Base-by-base conservation (phyloP, 2,888 invertebrate species). In the Pristionchus mayeri region DNA sequence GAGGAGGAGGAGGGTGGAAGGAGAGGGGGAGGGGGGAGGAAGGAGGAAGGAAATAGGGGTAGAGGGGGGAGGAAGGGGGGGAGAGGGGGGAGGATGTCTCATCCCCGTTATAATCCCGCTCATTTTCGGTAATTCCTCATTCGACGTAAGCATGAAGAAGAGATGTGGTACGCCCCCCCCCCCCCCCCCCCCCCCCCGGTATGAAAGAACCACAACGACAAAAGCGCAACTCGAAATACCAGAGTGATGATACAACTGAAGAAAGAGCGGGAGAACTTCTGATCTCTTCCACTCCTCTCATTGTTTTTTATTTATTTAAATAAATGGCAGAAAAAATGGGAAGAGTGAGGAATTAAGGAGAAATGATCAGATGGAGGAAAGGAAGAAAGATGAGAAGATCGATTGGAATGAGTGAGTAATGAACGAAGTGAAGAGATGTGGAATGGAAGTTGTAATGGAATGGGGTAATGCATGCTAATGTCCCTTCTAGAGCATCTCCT, bases 71-170 rank as follows among this genome's bases (percentile, higher is more conserved):
- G n/a, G 67, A 37, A 37, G 18, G 67, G 7, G n/a, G 34, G 21
- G 34, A 67, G 67, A 67, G 67, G 37, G 37, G 67, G 37, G 67
- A 18, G n/a, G 37, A 67, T 67, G 27, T 30, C 44, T 44, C 75
- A 27, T 48, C 75, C 44, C 86, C 86, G 67, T 85, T 87, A 40
- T 86, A 87, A 82, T 85, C 86, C 85, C 85, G 83, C 75, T 87
- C 87, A 85, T 86, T 78, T 78, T 86, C 84, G 85, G 87, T 88
- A 85, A 88, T 89, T 85, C 89, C 87, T 86, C 86, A 88, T 50
- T 79, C 44, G 44, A 63, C 40, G 34, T 21, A 79, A 27, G 54
- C 37, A 48, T 50, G 44, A 63, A 34, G 60, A 63, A 37, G 11
- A 52, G 11, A 63, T 67, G 50, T 50, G 21, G 6, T 52, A 50